These are phyloP conservation scores for Trichogramma dendrolimi DNA, from an alignment of 2,888 invertebrate species.

Conservation along the genomic window DNA sequence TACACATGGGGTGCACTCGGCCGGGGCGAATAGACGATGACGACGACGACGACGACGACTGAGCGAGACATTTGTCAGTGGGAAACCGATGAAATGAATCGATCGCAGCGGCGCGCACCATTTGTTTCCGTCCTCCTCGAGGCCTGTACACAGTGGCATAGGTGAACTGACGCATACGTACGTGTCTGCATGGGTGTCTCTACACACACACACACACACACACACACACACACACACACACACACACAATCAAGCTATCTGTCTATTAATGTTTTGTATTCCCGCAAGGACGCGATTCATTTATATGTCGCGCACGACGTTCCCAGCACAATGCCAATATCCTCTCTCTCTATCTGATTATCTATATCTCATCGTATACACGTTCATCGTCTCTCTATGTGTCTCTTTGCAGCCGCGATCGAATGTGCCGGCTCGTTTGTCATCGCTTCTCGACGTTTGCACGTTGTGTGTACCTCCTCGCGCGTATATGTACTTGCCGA, in stretches of 20 bases:
- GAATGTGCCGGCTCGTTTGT: slow-evolving; percentile 18
- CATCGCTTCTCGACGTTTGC: slow-evolving; percentile 17
- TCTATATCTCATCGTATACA: not conserved
- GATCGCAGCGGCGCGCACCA: slow-evolving; percentile 42
- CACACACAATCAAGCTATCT: slow-evolving; percentile 40
- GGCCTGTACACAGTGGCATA: no score
- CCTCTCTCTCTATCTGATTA: slow-evolving; percentile 16
- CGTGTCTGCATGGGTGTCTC: no score
- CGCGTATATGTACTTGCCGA: not conserved
- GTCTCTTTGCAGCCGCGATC: no score
- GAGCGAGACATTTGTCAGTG: slow-evolving; percentile 30
- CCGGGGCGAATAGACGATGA: no score
- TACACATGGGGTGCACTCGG: no score
- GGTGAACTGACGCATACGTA: no score
- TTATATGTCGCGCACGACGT: slow-evolving; percentile 39
- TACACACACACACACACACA: slow-evolving; percentile 20
- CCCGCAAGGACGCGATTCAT: slow-evolving; percentile 48
- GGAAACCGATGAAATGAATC: slow-evolving; percentile 41
- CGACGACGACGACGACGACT: slow-evolving; percentile 15
- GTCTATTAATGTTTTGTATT: slow-evolving; percentile 50
- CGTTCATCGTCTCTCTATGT: not conserved
- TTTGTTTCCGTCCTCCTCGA: slow-evolving; percentile 44
- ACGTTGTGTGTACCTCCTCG: not conserved
- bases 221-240: slow-evolving; percentile 29
- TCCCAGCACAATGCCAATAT: slow-evolving; percentile 43